These are phyloP conservation scores for Acrocephalus arundinaceus DNA, from an alignment of 2,113 vertebrate genomes.

Conservation along the genomic window DNA sequence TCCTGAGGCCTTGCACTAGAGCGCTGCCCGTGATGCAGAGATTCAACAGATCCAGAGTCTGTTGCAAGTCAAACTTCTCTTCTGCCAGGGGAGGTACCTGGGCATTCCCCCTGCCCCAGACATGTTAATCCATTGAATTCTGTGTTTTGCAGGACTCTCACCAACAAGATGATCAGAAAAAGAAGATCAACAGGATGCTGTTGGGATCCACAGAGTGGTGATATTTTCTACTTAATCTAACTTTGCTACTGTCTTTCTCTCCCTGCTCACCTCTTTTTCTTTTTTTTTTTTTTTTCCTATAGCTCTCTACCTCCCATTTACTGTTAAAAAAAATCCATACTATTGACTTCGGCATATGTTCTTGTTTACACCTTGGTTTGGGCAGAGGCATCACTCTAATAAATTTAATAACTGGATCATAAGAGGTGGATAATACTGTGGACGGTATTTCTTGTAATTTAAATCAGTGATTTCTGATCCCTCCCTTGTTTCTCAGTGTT, in stretches of 20 bases:
- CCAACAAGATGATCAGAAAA: background rate
- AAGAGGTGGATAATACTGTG: background rate
- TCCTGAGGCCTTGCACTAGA: background rate
- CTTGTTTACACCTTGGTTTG: background rate
- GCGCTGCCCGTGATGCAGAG: background rate
- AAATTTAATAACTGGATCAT: background rate
- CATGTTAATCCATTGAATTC: background rate
- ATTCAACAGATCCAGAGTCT: background rate
- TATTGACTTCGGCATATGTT: background rate
- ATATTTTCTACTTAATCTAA: background rate
- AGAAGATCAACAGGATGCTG: background rate
- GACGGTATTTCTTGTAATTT: background rate
- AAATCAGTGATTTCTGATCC: background rate
- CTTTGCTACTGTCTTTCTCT: background rate
- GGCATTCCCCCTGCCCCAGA: no score
- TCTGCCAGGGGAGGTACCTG: background rate
- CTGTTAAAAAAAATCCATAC: background rate
- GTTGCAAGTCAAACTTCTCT: background rate
- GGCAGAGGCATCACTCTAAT: background rate
- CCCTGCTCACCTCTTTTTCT: background rate
- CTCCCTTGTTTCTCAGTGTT: background rate
- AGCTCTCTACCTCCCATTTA: background rate
- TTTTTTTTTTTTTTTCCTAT: background rate
- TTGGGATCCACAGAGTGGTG: background rate
- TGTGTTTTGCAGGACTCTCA: accelerated